Base-by-base conservation (phyloP, 2,797 vertebrate species). In the Bucorvus abyssinicus region DNA sequence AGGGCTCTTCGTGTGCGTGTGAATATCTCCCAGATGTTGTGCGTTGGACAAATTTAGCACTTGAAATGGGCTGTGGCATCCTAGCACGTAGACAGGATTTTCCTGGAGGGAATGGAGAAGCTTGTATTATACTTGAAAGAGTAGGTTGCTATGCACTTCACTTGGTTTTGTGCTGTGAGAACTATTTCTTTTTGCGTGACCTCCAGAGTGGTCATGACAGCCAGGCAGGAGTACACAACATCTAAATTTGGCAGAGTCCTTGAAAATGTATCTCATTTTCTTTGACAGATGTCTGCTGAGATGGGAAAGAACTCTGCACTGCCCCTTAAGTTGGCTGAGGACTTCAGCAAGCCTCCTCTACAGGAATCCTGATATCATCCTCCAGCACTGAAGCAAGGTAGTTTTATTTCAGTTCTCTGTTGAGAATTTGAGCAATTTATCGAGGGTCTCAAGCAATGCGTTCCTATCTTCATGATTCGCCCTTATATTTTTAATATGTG, bases 71-170 rank as follows among this genome's bases (percentile, higher is more conserved):
- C 14, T 92, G 75, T 95, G 93, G 73, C 90, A 95, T 74, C 76
- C 29, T 61, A 90, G 90, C 94, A 95, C 75, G 32, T 91, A 92
- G 56, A 4, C 84, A 78, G 87, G 78, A 73, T 50, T 93, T 84
- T 96, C 82, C 82, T 96, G 68, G 44, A 84, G 38, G 63, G 69
- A 53, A 52, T 8, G 53, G 69, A 71, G 82, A 59, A 59, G 34
- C 61, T 88, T 81, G 81, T 73, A 20, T 52, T 34, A 3, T 70
- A 81, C 79, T 73, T 81, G 61, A 16, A 83, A 83, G 36, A 89
- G 55, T 50, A 71, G 45, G 44, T 63, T 94, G 63, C 68, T 93
- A 3, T 29, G 50, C 61, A 87, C 50, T 87, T 87, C 60, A 44
- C 52, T 82, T 9, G 23, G 2, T 29, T 77, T 21, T 64, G 52